These are phyloP conservation scores for Dolomedes plantarius DNA, from an alignment of 2,888 invertebrate species.

Conservation along the genomic window DNA sequence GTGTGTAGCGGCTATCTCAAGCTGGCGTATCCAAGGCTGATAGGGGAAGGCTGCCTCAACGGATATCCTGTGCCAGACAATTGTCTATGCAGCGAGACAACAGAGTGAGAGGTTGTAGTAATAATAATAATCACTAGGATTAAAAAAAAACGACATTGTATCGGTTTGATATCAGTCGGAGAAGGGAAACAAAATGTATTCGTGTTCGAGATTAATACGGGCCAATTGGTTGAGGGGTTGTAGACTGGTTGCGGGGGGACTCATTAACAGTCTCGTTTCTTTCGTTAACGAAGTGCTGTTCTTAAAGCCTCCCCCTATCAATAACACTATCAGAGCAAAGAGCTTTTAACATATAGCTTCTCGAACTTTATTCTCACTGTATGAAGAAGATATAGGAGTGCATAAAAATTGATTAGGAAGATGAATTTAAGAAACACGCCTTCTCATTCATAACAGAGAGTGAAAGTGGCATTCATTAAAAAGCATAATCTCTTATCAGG, in stretches of 20 bases:
- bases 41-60: conserved; percentile 28
- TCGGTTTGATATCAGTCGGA: conserved; percentile 35
- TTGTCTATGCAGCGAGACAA: conserved; percentile 40
- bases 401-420: no score
- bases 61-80: conserved; percentile 60
- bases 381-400: no score
- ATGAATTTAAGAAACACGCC: no score
- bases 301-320: no score
- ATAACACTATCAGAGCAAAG: no score
- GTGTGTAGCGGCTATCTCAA: conserved; percentile 31
- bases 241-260: background rate
- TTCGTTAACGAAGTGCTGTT: no score
- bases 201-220: conserved; percentile 11
- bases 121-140: conserved; percentile 46
- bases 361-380: no score
- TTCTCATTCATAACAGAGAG: no score
- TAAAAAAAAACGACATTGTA: conserved; percentile 42
- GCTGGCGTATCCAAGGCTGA: conserved; percentile 60
- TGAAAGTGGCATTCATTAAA: no score
- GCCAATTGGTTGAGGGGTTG: background rate
- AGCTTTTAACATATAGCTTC: no score
- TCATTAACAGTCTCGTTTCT: background rate
- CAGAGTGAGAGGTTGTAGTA: conserved; percentile 22
- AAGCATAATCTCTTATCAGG: no score
- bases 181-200: conserved; percentile 24